Percentiles rank a stretch among this genome's conserved stretches.
Evolutionary conservation across 2,888 invertebrate genomes (phyloP).

Genomic region (Drosophila pseudotalamancana): DNA sequence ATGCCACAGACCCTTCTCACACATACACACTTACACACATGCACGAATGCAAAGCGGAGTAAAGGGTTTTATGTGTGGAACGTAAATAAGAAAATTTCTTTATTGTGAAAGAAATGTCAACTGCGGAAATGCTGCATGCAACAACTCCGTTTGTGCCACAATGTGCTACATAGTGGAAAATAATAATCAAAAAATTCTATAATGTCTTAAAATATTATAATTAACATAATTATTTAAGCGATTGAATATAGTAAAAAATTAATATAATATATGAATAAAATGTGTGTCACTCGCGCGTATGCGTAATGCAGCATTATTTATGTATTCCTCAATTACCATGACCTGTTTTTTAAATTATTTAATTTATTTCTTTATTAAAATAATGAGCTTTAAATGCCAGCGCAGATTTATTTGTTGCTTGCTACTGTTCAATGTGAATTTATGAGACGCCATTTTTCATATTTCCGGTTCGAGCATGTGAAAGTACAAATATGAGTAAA

Average conservation of each 20-base stretch:
- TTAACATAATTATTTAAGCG: no score
- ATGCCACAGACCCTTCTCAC: neutral
- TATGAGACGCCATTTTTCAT: conserved; percentile 39
- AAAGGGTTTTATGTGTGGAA: conserved; percentile 16
- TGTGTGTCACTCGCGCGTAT: conserved; percentile 4
- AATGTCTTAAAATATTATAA: neutral
- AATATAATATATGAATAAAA: no score
- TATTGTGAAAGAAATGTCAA: conserved; percentile 52
- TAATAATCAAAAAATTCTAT: conserved; percentile 1
- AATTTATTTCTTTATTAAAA: conserved; percentile 67
- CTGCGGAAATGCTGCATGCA: conserved; percentile 34
- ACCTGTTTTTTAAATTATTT: conserved; percentile 35
- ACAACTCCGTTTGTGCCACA: conserved; percentile 5
- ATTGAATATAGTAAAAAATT: neutral
- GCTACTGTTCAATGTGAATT: conserved; percentile 26
- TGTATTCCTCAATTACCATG: neutral
- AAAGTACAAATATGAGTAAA: conserved; percentile 11
- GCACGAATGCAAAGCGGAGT: neutral
- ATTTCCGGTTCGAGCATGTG: conserved; percentile 7
- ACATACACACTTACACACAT: neutral
- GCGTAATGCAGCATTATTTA: conserved; percentile 8
- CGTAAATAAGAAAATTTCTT: conserved; percentile 53
- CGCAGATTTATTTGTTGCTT: conserved; percentile 42
- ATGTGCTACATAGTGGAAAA: conserved; percentile 15
- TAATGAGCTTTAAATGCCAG: conserved; percentile 41